Base-by-base conservation (phyloP, 53 echinoderm and acorn worm genomes). In the Luidia sarsii region DNA sequence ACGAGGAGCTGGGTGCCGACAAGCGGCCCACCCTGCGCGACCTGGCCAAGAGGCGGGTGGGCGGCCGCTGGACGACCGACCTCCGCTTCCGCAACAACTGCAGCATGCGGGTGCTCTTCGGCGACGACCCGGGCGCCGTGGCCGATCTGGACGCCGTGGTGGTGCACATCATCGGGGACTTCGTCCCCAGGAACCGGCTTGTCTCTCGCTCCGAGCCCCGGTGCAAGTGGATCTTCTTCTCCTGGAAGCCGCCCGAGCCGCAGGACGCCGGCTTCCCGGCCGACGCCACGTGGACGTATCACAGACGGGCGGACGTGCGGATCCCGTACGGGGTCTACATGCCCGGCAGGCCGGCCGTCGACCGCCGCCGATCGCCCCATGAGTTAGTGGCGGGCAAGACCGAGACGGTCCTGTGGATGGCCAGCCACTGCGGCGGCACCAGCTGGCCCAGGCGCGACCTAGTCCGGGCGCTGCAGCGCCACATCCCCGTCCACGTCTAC, bases 401-500 rank as follows among this genome's bases (percentile, higher is more conserved):
- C 1, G 49, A 68, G 69, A n/a, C 30, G 6, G 69, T 41, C 0
- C 32, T 49, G 0, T 68, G 69, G 69, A 48, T 68, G 28, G 69
- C 69, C 6, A 46, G 69, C 16, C 36, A 68, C 50, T 68, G 69
- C 49, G 24, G 25, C 25, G 49, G 16, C 2, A 68, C 69, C 13
- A 37, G 18, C n/a, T 68, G 69, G 69, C 69, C 69, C 15, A 68
- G 69, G 30, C 19, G 14, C 0, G 49, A 16, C 50, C 49, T 48
- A 7, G 69, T 68, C 48, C 21, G 20, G 28, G 49, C 46, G 30
- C 69, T 68, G 13, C 48, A 48, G 18, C 50, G 77, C 28, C 46
- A 87, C 72, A 55, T 87, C 11, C 83, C 83, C 0, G 72, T 91
- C 4, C 87, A 87, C 49, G 80, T 80, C 14, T 91, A 87, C 63